A percentile compares a stretch with the other conserved stretches of the same genome.
phyloP scores from a whole-genome alignment of 2,888 invertebrate genomes.

The Philaethria dido region DNA sequence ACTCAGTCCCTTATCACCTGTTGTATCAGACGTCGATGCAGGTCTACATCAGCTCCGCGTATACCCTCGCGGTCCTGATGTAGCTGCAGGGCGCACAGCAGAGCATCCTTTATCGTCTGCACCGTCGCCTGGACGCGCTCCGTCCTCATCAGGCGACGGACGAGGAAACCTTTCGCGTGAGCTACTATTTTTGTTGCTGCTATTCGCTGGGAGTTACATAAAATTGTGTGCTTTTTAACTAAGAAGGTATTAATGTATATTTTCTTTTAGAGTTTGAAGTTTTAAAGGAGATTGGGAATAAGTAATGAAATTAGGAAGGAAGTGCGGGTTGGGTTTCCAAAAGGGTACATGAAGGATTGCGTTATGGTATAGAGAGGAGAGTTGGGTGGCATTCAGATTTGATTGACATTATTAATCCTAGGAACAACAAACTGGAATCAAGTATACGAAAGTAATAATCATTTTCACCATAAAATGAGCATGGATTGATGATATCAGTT shows the following conservation, averaged over 20 bases:
- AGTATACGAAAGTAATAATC: no score
- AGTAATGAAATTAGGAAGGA: not conserved
- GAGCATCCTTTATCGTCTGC: constrained; percentile 90
- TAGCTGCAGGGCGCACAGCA: constrained; percentile 89
- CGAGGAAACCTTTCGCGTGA: constrained; percentile 89
- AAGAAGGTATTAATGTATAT: no score
- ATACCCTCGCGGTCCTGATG: constrained; percentile 86
- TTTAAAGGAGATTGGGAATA: constrained; percentile 1
- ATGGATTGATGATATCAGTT: no score
- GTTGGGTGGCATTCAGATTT: no score
- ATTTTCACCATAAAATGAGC: no score
- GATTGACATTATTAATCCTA: no score
- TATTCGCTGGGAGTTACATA: constrained; percentile 65
- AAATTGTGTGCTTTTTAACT: constrained; percentile 53
- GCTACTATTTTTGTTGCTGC: constrained; percentile 89
- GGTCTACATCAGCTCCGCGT: constrained; percentile 86
- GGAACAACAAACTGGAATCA: no score
- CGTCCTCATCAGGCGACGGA: constrained; percentile 91
- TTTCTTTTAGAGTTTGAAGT: not conserved
- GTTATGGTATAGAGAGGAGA: not conserved
- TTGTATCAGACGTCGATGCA: constrained; percentile 89
- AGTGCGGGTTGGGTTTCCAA: not conserved
- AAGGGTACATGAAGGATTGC: not conserved
- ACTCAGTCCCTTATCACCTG: constrained; percentile 79
- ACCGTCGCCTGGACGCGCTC: constrained; percentile 91